These are phyloP conservation scores for Melanostoma scalare DNA, from an alignment of 2,888 invertebrate species.

Conservation along the genomic window DNA sequence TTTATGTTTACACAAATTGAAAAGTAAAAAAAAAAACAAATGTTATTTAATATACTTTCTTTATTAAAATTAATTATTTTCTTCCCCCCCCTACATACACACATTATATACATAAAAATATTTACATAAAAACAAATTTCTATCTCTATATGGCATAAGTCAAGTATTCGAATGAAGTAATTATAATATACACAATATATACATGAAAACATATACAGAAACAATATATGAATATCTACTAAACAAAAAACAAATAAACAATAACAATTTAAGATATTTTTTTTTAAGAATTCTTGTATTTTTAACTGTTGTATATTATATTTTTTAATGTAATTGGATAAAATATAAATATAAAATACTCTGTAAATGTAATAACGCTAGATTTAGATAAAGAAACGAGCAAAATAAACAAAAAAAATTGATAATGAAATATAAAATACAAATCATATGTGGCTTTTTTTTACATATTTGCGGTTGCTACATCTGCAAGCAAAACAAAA, in stretches of 20 bases:
- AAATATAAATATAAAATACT: slow-evolving; percentile 56
- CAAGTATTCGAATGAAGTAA: slow-evolving; percentile 72
- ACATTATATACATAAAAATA: slow-evolving; percentile 27
- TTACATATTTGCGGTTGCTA: no score
- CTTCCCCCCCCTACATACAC: slow-evolving; percentile 10
- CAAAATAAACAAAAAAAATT: slow-evolving; percentile 48
- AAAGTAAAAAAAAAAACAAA: slow-evolving; percentile 42
- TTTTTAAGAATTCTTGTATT: slow-evolving; percentile 61
- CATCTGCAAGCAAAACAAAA: no score
- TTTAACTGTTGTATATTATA: slow-evolving; percentile 68
- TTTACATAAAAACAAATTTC: slow-evolving; percentile 54
- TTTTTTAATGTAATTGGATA: slow-evolving; percentile 64
- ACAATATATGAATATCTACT: slow-evolving; percentile 61
- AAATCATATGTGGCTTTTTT: neutral
- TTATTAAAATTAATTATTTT: slow-evolving; percentile 35
- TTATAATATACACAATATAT: slow-evolving; percentile 52
- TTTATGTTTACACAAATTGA: slow-evolving; percentile 56
- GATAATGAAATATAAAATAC: slow-evolving; percentile 48
- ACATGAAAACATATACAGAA: slow-evolving; percentile 38
- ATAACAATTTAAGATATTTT: slow-evolving; percentile 41
- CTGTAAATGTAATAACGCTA: slow-evolving; percentile 69
- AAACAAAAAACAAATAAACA: slow-evolving; percentile 30
- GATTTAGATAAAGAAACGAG: slow-evolving; percentile 53
- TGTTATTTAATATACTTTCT: slow-evolving; percentile 53
- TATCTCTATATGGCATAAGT: slow-evolving; percentile 53